These are phyloP conservation scores for Ctena decussata DNA, from an alignment of 2,888 invertebrate genomes.

Conservation along the genomic window DNA sequence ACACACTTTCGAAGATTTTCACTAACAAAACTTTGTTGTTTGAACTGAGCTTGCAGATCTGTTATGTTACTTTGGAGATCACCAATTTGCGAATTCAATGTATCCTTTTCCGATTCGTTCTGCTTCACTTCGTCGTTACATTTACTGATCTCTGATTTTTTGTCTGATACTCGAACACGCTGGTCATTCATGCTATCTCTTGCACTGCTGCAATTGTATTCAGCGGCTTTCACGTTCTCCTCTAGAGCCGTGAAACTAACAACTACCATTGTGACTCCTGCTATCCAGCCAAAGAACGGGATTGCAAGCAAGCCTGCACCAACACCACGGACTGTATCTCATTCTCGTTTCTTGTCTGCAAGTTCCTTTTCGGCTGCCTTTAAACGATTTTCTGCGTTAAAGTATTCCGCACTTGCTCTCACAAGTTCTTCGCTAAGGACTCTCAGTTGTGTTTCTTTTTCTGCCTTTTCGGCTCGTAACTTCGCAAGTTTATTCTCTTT, in stretches of 20 bases:
- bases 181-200: not conserved
- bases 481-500: not conserved
- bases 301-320: not conserved
- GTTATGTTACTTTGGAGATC: not conserved
- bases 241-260: not conserved
- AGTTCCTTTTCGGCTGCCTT: not conserved
- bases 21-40: not conserved
- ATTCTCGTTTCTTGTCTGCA: not conserved
- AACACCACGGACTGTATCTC: not conserved
- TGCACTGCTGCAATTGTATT: not conserved
- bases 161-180: not conserved
- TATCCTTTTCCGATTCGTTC: not conserved
- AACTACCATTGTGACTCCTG: not conserved
- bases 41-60: not conserved
- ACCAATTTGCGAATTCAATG: not conserved
- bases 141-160: not conserved
- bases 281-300: not conserved
- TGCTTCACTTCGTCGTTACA: not conserved
- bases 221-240: not conserved
- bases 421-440: not conserved
- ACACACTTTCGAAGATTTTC: not conserved
- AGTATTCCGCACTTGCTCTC: not conserved
- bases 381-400: not conserved
- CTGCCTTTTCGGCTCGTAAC: not conserved
- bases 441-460: not conserved